Conservation (phyloP, 1,140 invertebrate genomes). For the Trichoplusia ni region DNA sequence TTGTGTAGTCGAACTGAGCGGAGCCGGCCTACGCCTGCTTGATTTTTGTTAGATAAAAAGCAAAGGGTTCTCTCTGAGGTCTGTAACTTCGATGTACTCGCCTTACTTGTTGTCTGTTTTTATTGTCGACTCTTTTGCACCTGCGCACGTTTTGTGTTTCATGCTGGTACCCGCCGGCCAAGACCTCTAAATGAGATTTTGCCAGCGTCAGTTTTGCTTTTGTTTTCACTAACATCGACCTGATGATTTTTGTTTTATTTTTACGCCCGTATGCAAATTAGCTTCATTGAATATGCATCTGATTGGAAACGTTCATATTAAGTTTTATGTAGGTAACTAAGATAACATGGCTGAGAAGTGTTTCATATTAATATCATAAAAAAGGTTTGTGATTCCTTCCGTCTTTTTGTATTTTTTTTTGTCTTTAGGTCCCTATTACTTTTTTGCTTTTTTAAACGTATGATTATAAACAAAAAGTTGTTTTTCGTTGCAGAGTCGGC, state of each 20-base stretch:
- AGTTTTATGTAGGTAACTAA: slow-evolving; percentile 8
- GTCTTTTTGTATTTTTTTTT: slow-evolving; percentile 2
- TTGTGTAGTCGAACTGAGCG: slow-evolving; percentile 53
- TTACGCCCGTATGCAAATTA: slow-evolving; percentile 40
- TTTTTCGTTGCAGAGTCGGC: slow-evolving; percentile 60
- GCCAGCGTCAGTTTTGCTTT: slow-evolving; percentile 42
- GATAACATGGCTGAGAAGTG: slow-evolving; percentile 12
- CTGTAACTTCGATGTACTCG: slow-evolving; percentile 41
- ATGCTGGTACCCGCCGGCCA: slow-evolving; percentile 39
- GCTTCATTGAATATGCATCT: slow-evolving; percentile 34
- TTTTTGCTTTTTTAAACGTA: background rate
- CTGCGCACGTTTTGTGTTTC: slow-evolving; percentile 63
- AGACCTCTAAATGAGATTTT: slow-evolving; percentile 55
- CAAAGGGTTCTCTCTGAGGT: slow-evolving; percentile 53
- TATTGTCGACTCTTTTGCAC: slow-evolving; percentile 64
- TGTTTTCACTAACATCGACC: slow-evolving; percentile 33
- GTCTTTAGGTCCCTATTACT: background rate
- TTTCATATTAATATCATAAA: slow-evolving; percentile 6
- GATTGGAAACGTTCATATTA: slow-evolving; percentile 14
- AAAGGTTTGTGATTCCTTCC: background rate
- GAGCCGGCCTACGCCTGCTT: slow-evolving; percentile 50
- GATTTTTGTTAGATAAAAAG: slow-evolving; percentile 77
- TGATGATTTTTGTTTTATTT: slow-evolving; percentile 41
- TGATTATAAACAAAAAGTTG: slow-evolving; percentile 12
- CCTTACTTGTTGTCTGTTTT: slow-evolving; percentile 70